These are phyloP conservation scores for Coelinius sp. DNA, from an alignment of 2,888 invertebrate species.

Conservation along the genomic window DNA sequence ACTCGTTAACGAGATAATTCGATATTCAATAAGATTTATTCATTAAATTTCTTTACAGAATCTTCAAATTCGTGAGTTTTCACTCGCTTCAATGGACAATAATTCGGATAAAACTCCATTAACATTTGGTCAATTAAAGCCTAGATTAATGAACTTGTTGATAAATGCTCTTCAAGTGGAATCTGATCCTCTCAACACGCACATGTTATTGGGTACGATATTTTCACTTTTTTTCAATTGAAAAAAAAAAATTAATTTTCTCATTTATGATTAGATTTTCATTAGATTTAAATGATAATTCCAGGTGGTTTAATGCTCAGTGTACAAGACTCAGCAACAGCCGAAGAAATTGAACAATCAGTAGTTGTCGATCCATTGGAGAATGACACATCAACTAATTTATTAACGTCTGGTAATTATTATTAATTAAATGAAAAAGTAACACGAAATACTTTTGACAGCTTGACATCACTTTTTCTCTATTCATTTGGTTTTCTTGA, in stretches of 20 bases:
- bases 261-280: slow-evolving; percentile 45
- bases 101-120: slow-evolving; percentile 62
- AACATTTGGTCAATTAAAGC: slow-evolving; percentile 81
- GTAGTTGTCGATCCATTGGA: slow-evolving; percentile 72
- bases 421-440: slow-evolving; percentile 24
- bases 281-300: neutral
- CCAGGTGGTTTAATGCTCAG: slow-evolving; percentile 81
- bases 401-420: slow-evolving; percentile 81
- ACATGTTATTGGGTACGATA: slow-evolving; percentile 81
- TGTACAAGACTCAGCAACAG: slow-evolving; percentile 85
- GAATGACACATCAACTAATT: slow-evolving; percentile 74
- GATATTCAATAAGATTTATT: no score
- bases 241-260: slow-evolving; percentile 28
- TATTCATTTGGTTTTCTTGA: slow-evolving; percentile 30
- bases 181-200: slow-evolving; percentile 87
- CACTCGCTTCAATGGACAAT: slow-evolving; percentile 49
- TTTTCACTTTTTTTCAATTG: slow-evolving; percentile 8
- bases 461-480: slow-evolving; percentile 47
- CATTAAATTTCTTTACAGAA: slow-evolving; percentile 68
- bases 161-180: slow-evolving; percentile 89
- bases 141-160: slow-evolving; percentile 84
- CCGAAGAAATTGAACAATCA: slow-evolving; percentile 80
- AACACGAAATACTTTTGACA: neutral
- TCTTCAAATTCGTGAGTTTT: slow-evolving; percentile 80
- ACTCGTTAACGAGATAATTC: no score